A percentile compares a stretch with the other conserved stretches of the same genome.
Conservation (phyloP, 2,888 invertebrate genomes). For the Callyntrura guangdongensis region DNA sequence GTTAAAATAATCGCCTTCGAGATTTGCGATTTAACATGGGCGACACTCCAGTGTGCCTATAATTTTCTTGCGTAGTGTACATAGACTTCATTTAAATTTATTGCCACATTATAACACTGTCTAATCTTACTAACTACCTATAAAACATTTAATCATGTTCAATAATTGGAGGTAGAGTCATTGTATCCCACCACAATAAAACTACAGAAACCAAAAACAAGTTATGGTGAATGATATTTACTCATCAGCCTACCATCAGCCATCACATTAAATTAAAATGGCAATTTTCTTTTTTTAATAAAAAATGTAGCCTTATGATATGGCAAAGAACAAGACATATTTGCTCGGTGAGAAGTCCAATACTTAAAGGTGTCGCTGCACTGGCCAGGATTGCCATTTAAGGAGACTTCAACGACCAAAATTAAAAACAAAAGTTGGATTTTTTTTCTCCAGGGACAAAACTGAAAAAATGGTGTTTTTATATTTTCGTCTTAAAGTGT, state of each 20-base stretch:
- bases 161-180: background rate
- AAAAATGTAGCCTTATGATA: background rate
- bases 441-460: background rate
- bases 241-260: too few relatives aligned
- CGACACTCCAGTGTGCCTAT: too few relatives aligned
- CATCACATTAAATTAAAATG: too few relatives aligned
- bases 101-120: too few relatives aligned
- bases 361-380: background rate
- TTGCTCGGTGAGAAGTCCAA: too few relatives aligned
- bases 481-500: background rate
- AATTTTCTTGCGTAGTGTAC: too few relatives aligned
- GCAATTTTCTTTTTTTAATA: too few relatives aligned
- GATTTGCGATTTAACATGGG: too few relatives aligned
- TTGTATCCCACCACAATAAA: background rate
- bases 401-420: slow-evolving; percentile 42
- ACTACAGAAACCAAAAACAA: background rate
- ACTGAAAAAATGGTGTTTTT: background rate
- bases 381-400: slow-evolving; percentile 30
- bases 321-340: background rate
- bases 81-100: too few relatives aligned
- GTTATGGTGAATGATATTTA: too few relatives aligned
- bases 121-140: too few relatives aligned
- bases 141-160: background rate
- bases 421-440: background rate
- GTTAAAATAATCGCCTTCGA: too few relatives aligned